Evolutionary conservation across 2,113 vertebrate species (phyloP).

Genomic region (Aphelocoma coerulescens): DNA sequence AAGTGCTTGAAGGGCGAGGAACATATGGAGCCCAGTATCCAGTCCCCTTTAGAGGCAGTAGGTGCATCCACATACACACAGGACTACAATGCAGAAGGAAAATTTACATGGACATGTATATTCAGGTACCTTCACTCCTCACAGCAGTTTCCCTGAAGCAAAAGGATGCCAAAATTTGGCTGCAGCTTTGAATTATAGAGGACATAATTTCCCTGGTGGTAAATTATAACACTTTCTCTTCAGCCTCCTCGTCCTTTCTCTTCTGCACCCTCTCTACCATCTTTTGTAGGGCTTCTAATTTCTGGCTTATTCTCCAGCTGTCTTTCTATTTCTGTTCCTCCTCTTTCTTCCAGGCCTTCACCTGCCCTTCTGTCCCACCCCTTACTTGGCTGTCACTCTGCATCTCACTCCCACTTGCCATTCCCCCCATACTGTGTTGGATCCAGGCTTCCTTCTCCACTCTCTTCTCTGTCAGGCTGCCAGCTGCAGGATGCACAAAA

Average conservation of each 20-base stretch:
- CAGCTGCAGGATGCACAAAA: neutral
- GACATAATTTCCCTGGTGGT: neutral
- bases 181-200: neutral
- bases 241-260: neutral
- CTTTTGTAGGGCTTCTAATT: neutral
- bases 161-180: neutral
- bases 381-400: neutral
- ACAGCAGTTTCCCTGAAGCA: neutral
- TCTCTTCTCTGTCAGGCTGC: neutral
- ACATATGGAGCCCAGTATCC: neutral
- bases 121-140: neutral
- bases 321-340: neutral
- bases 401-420: neutral
- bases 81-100: neutral
- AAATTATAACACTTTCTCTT: neutral
- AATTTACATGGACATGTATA: rapidly evolving
- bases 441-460: neutral
- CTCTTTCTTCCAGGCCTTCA: neutral
- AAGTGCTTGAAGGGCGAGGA: neutral
- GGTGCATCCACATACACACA: neutral
- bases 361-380: neutral
- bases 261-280: neutral
- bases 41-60: neutral
- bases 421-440: neutral
- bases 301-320: neutral